phyloP scores from a whole-genome alignment of 2,888 invertebrate genomes.

The Limnephilus marmoratus region DNA sequence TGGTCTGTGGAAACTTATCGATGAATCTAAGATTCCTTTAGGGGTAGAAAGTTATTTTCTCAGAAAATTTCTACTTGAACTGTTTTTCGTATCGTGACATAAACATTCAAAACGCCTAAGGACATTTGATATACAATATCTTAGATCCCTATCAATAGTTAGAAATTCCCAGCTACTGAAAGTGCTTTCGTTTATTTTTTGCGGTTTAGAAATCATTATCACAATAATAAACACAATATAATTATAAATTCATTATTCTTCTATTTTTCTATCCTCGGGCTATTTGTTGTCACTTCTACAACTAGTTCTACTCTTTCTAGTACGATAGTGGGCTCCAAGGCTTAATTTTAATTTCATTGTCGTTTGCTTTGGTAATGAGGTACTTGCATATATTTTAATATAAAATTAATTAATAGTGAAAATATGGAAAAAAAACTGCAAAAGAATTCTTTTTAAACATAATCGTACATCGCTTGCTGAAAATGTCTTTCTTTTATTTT shows the following conservation, averaged over 20 bases:
- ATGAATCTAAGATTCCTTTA: neutral
- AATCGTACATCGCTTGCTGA: no score
- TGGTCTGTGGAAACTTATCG: neutral
- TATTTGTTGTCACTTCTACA: neutral
- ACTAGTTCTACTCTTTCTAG: neutral
- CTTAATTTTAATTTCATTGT: neutral
- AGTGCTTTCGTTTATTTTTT: neutral
- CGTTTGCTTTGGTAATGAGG: neutral
- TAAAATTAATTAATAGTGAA: no score
- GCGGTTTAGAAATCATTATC: neutral
- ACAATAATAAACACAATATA: neutral
- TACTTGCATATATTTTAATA: no score
- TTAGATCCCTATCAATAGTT: neutral
- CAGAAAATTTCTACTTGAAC: neutral
- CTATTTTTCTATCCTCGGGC: neutral
- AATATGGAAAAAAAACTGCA: no score
- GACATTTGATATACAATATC: neutral
- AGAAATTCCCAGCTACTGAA: neutral
- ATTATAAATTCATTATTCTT: neutral
- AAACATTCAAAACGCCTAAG: neutral
- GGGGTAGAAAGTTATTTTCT: neutral
- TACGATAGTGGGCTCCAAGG: neutral
- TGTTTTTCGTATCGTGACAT: neutral
- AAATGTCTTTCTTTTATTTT: no score
- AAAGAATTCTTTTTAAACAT: no score